These are phyloP conservation scores for Cryptoblepharus egeriae DNA, from an alignment of 2,797 vertebrate species.

Conservation along the genomic window DNA sequence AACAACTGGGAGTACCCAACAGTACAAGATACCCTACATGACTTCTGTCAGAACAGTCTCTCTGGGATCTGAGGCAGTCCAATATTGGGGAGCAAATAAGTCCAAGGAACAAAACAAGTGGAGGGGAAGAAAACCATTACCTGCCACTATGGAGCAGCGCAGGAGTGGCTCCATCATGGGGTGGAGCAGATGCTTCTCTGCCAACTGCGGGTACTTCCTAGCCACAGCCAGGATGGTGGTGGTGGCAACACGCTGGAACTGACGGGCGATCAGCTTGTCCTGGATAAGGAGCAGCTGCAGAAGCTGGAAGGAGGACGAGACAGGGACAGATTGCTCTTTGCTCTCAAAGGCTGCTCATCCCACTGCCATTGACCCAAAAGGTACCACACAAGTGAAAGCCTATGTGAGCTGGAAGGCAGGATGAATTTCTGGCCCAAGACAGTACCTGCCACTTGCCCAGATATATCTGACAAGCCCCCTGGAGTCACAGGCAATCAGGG, in stretches of 20 bases:
- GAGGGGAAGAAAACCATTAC: slow-evolving; percentile 54
- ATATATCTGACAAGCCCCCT: too few relatives aligned
- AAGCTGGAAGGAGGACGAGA: slow-evolving; percentile 74
- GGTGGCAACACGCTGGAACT: slow-evolving; percentile 92
- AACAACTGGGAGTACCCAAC: too few relatives aligned
- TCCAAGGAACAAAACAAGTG: not conserved
- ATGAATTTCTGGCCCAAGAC: too few relatives aligned
- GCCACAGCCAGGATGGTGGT: slow-evolving; percentile 79
- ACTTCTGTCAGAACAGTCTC: not conserved
- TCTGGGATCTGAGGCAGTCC: too few relatives aligned
- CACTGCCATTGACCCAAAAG: not conserved
- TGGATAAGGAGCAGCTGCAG: slow-evolving; percentile 89
- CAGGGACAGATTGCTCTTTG: not conserved
- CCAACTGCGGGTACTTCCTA: slow-evolving; percentile 81
- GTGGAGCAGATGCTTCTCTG: slow-evolving; percentile 79
- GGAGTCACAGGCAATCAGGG: not conserved
- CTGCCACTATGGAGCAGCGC: slow-evolving; percentile 70
- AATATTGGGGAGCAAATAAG: not conserved
- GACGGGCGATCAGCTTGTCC: slow-evolving; percentile 82
- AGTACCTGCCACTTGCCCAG: too few relatives aligned
- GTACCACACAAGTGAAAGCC: too few relatives aligned
- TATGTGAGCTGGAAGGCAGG: too few relatives aligned
- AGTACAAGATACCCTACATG: too few relatives aligned
- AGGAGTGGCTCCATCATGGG: slow-evolving; percentile 84
- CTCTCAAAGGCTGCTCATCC: accelerated